Base-by-base conservation (phyloP, 1,140 invertebrate species). In the Drosophila quadrilineata region DNA sequence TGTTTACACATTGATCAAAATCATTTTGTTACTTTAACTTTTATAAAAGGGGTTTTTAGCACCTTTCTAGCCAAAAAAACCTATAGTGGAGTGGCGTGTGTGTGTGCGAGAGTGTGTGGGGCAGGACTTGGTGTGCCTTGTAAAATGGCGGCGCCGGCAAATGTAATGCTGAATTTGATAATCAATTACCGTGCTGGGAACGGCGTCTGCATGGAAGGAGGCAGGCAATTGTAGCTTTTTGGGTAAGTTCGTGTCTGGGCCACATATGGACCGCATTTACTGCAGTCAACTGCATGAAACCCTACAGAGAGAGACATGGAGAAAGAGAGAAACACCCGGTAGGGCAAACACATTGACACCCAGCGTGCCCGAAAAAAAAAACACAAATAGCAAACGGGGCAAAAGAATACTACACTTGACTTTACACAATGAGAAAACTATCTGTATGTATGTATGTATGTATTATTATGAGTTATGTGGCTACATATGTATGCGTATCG, bases 131-230 rank as follows among this genome's bases (percentile, higher is more conserved):
- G 10, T 48, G 49, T 48, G 46, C 45, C 22, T 9, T 28, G 46
- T 16, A 40, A 64, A 64, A 57, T 41, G 43, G 46, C 22, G 66
- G 46, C 35, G 38, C 36, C 57, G 28, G 66, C 68, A 62, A 77
- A 77, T 75, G 75, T 75, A 75, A 63, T 73, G 77, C 74, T 71
- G 74, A 84, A 77, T 84, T 84, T 84, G 77, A 74, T 84, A 84
- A 84, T 84, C 77, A 84, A 84, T 84, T 84, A 84, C 79, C 57
- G 53, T 77, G 74, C 54, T 40, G 36, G 56, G 21, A 22, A 43
- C 16, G 29, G 28, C 21, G 54, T 36, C 29, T 35, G 12, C 14
- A 19, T 29, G 43, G 40, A 24, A 26, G 33, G 22, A 16, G 9
- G 16, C 22, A 28, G 24, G 36, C n/a, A n/a, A n/a, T n/a, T n/a